A percentile compares a stretch with the other conserved stretches of the same genome.
Conservation (phyloP, 2,797 vertebrate genomes). For the Chromobotia macracanthus region DNA sequence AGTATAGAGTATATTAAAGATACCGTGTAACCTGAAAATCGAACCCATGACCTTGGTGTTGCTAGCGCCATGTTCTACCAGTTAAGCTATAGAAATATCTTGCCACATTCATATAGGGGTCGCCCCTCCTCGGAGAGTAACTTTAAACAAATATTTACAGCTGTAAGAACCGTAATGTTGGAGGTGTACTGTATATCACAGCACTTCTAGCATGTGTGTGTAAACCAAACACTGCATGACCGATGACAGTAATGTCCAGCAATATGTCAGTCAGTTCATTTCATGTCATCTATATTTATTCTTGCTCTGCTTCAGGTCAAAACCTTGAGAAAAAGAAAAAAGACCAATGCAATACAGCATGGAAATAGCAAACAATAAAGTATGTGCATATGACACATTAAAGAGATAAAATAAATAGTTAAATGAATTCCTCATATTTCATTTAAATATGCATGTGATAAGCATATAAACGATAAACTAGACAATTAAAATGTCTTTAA, state of each 20-base stretch:
- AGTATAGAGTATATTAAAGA: too few species aligned
- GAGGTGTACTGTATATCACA: not conserved
- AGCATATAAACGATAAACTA: too few species aligned
- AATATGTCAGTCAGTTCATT: not conserved
- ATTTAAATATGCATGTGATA: too few species aligned
- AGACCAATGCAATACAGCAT: too few species aligned
- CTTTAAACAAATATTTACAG: conserved; percentile 6
- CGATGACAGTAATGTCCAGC: not conserved
- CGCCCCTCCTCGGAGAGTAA: not conserved
- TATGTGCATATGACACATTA: too few species aligned
- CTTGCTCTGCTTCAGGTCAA: not conserved
- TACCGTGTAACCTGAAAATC: not conserved
- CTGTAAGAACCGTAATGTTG: conserved; percentile 14
- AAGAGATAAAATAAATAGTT: too few species aligned
- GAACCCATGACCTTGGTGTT: not conserved
- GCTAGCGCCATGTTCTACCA: not conserved
- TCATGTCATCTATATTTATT: not conserved
- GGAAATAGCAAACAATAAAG: too few species aligned
- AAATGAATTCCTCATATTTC: too few species aligned
- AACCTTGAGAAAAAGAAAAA: too few species aligned
- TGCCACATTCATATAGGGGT: not conserved
- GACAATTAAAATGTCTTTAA: too few species aligned
- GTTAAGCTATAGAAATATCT: not conserved
- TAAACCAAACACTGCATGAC: not conserved
- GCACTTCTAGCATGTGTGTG: not conserved